These are phyloP conservation scores for Porites lutea DNA, from an alignment of 64 coral and sea anemone species.

Conservation along the genomic window DNA sequence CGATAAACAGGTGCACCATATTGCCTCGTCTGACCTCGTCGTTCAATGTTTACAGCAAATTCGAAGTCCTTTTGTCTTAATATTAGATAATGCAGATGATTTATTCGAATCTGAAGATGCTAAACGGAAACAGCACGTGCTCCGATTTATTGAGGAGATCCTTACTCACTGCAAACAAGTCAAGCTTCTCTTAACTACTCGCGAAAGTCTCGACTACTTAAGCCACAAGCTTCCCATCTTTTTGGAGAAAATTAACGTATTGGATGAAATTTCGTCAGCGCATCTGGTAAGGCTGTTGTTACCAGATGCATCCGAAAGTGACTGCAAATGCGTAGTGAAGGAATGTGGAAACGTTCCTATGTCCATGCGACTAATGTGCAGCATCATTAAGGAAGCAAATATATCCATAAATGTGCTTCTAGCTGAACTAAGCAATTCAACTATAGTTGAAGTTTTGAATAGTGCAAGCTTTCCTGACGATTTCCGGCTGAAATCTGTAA, in stretches of 20 bases:
- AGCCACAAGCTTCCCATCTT: neutral
- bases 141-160: neutral
- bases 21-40: neutral
- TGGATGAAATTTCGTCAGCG: neutral
- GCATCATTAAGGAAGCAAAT: neutral
- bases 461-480: neutral
- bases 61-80: no score
- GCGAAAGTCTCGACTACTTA: neutral
- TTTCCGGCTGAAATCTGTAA: neutral
- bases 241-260: neutral
- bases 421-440: neutral
- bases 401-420: neutral
- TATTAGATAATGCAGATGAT: neutral
- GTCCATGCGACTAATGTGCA: neutral
- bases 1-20: neutral
- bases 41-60: neutral
- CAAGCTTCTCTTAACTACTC: neutral
- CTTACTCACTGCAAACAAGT: neutral
- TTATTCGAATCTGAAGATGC: neutral
- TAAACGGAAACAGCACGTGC: neutral
- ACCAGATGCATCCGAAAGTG: neutral
- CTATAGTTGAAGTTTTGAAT: neutral
- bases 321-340: neutral
- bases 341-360: slow-evolving; percentile 1
- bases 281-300: neutral